phyloP scores from a whole-genome alignment of 2,797 vertebrate species.

The Characodon lateralis region DNA sequence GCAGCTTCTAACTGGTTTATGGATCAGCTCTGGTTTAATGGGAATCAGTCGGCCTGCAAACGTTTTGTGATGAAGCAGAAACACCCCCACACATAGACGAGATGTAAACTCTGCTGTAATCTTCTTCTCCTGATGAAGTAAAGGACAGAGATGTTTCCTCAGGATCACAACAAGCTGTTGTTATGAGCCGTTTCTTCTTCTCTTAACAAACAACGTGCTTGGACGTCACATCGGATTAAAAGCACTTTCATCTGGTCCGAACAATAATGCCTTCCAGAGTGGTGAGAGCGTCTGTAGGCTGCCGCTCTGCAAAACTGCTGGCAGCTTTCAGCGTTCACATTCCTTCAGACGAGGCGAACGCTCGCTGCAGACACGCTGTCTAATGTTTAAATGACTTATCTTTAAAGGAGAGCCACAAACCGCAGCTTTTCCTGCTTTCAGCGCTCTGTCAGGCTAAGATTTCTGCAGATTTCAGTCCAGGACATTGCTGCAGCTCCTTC shows the following conservation, averaged over 20 bases:
- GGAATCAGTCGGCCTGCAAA: slow-evolving; percentile 1
- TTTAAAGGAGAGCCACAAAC: slow-evolving; percentile 65
- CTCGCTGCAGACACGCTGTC: slow-evolving; percentile 69
- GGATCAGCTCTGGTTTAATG: background rate
- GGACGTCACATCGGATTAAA: slow-evolving; percentile 69
- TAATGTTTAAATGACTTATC: slow-evolving; percentile 77
- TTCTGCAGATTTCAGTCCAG: slow-evolving; percentile 37
- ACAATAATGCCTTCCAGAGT: slow-evolving; percentile 75
- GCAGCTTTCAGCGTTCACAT: slow-evolving; percentile 60
- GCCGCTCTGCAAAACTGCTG: slow-evolving; percentile 46
- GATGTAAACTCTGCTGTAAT: slow-evolving; percentile 7
- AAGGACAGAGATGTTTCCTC: slow-evolving; percentile 37
- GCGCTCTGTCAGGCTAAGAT: slow-evolving; percentile 55
- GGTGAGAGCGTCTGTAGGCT: slow-evolving; percentile 71
- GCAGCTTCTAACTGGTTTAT: background rate
- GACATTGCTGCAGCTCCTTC: background rate
- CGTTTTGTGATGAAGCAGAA: background rate
- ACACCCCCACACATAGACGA: background rate
- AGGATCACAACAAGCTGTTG: slow-evolving; percentile 29
- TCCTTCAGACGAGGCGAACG: slow-evolving; percentile 64
- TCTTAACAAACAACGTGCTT: slow-evolving; percentile 58
- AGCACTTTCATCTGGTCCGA: slow-evolving; percentile 67
- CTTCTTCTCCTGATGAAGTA: background rate
- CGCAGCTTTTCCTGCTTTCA: slow-evolving; percentile 62
- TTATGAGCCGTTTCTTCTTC: slow-evolving; percentile 24